A percentile compares a stretch with the other conserved stretches of the same genome.
Conservation (phyloP, 2,888 invertebrate genomes). For the Megastigmus dorsalis region DNA sequence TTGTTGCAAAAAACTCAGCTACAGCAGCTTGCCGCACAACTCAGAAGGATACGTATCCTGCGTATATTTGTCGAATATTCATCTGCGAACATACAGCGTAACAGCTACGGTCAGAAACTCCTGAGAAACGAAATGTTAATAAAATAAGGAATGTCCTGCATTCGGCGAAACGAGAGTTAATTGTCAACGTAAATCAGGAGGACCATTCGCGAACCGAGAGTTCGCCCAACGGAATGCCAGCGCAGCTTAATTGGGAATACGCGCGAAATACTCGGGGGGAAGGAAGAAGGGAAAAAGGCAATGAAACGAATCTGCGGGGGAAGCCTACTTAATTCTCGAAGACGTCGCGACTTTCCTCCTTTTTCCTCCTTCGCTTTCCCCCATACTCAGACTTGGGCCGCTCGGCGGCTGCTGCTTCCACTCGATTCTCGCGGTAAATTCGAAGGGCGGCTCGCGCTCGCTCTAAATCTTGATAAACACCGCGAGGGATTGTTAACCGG, state of each 20-base stretch:
- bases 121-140: no score
- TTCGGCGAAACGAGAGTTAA: not conserved
- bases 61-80: no score
- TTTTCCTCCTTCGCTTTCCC: constrained; percentile 42
- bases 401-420: constrained; percentile 28
- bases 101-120: no score
- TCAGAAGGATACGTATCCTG: no score
- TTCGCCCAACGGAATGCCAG: not conserved
- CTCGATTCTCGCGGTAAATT: constrained; percentile 54
- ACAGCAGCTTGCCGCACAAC: no score
- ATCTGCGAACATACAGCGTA: no score
- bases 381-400: constrained; percentile 48
- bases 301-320: constrained; percentile 34
- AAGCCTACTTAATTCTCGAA: constrained; percentile 50
- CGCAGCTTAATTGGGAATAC: not conserved
- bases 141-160: no score
- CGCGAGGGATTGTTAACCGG: constrained; percentile 52
- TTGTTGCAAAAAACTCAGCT: no score
- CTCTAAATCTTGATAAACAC: constrained; percentile 55
- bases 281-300: not conserved
- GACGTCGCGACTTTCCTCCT: constrained; percentile 37
- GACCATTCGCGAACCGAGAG: not conserved
- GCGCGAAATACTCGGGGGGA: not conserved
- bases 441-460: constrained; percentile 26
- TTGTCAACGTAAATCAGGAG: constrained; percentile 14